Evolutionary conservation across 2,888 invertebrate genomes (phyloP), one percentile per base, ranked within the genome.

Genomic region (Hypsopygia costalis): DNA sequence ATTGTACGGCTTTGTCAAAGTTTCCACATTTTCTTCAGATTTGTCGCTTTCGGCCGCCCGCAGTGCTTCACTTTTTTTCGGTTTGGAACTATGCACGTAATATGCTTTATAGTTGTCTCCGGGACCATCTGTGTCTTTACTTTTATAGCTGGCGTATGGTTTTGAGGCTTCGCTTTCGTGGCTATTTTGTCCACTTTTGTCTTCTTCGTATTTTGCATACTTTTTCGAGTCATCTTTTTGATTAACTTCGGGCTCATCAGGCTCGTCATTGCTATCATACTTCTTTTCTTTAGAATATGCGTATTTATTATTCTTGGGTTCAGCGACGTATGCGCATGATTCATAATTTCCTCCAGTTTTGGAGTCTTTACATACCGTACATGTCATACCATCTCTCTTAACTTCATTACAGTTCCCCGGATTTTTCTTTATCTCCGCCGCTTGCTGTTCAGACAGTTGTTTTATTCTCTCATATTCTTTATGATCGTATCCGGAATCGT

Each of bases 271-370:
- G 48, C 91, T 91, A 44, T 91, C 88, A 56, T 90, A 92, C 58
- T 91, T 92, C 47, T 88, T 90, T 73, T 93, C 92, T 44, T 91
- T 91, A 3, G 91, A 92, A 57, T 91, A 94, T 6, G 92, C 92
- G 64, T 92, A 93, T 63, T 91, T 90, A 66, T 94, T 92, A 47
- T 94, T 94, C 58, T 91, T 91, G 0, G 94, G 94, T 47, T 92
- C 91, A 0, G 93, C 92, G 6, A 93, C 92, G 70, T 95, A 96
- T 0, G 94, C 93, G 66, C 96, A 96, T 8, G 93, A 93, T 69
- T 96, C 95, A 49, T 92, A 95, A 45, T 93, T 92, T 20, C 93
- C 94, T 32, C 94, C 94, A 1, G 92, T 93, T 65, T 93, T 92
- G 1, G 93, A 91, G 62, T 95, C 92, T 52, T 93, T 92, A 62